These are phyloP conservation scores for Rhinella marina DNA, from an alignment of 2,797 vertebrate genomes.

Conservation along the genomic window DNA sequence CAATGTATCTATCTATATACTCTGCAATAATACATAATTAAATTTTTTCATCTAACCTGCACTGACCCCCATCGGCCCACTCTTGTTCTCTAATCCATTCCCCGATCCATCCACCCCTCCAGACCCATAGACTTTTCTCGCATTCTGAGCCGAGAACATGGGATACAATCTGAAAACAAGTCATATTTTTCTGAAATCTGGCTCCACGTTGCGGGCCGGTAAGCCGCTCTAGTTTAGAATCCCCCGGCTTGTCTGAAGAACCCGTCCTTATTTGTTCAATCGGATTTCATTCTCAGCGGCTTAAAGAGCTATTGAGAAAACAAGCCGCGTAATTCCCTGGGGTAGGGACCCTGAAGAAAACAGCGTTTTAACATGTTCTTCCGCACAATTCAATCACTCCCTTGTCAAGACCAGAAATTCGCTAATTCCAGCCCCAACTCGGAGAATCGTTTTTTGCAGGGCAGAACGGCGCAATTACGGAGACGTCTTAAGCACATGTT, in stretches of 20 bases:
- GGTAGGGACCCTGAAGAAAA: constrained; percentile 41
- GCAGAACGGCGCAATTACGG: constrained; percentile 37
- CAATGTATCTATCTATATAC: too few species aligned
- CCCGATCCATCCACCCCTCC: too few species aligned
- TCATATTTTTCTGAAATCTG: constrained; percentile 30
- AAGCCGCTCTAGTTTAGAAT: constrained; percentile 41
- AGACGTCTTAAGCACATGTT: constrained; percentile 39
- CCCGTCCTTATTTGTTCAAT: constrained; percentile 57
- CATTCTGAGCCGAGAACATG: background rate
- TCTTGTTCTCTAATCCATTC: background rate
- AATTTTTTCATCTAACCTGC: background rate
- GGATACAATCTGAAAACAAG: background rate
- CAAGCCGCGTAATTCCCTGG: constrained; percentile 47
- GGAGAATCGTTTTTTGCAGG: constrained; percentile 21
- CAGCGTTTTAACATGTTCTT: constrained; percentile 36
- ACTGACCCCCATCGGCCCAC: background rate
- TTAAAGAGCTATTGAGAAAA: constrained; percentile 59
- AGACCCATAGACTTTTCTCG: background rate
- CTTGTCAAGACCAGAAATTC: constrained; percentile 21
- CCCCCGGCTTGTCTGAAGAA: constrained; percentile 50
- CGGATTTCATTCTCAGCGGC: constrained; percentile 55
- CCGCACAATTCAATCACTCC: constrained; percentile 15
- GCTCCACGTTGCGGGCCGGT: background rate
- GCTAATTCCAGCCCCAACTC: constrained; percentile 31
- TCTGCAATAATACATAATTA: too few species aligned